Percentiles rank a stretch among this genome's conserved stretches.
These are phyloP conservation scores for Thalassoma bifasciatum DNA, from an alignment of 2,113 vertebrate species.

Conservation along the genomic window DNA sequence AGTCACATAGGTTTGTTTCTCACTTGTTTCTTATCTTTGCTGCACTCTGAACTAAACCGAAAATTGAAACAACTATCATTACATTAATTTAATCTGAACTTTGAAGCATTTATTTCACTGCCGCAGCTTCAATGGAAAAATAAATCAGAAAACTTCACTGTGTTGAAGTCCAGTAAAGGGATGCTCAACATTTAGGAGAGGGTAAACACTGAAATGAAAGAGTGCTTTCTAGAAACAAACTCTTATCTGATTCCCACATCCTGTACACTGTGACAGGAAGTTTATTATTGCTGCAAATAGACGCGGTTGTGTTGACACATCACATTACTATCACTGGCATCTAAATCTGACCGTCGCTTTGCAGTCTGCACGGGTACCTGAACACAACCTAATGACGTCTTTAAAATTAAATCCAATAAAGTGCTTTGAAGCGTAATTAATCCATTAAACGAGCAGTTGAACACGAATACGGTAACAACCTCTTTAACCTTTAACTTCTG, in stretches of 20 bases:
- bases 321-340: not conserved
- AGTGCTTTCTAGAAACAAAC: not conserved
- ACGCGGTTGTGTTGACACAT: not conserved
- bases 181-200: slow-evolving; percentile 8
- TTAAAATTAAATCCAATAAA: not conserved
- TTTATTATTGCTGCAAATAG: slow-evolving; percentile 1
- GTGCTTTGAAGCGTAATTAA: not conserved
- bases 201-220: not conserved
- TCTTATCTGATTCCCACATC: slow-evolving; percentile 47
- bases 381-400: not conserved
- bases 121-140: not conserved
- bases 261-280: slow-evolving; percentile 7
- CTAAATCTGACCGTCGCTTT: not conserved
- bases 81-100: not conserved
- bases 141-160: not conserved
- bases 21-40: slow-evolving; percentile 33
- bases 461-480: not conserved
- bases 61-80: not conserved
- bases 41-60: not conserved
- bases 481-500: not conserved
- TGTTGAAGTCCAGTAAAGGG: not conserved
- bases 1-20: slow-evolving; percentile 81
- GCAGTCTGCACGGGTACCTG: not conserved
- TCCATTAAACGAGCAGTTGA: not conserved
- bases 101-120: not conserved